A percentile compares a stretch with the other conserved stretches of the same genome.
These are phyloP conservation scores for Gymnarchus niloticus DNA, from an alignment of 2,113 vertebrate species.

Conservation along the genomic window DNA sequence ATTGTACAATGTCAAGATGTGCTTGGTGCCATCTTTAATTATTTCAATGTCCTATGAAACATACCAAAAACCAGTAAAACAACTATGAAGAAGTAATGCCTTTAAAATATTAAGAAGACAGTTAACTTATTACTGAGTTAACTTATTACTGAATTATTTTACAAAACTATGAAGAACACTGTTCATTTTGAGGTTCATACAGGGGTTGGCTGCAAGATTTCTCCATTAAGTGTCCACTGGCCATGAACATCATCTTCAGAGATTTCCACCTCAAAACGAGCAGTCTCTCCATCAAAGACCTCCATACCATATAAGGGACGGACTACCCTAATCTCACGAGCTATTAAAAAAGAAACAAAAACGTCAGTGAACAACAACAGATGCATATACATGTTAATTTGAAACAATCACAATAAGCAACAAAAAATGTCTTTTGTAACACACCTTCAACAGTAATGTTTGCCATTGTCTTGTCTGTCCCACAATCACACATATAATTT, in stretches of 20 bases:
- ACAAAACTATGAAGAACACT: neutral
- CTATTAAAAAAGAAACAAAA: conserved; percentile 48
- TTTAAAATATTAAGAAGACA: neutral
- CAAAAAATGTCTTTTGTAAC: conserved; percentile 12
- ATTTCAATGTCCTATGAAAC: conserved; percentile 83
- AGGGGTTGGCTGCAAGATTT: conserved; percentile 77
- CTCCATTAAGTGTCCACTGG: conserved; percentile 89
- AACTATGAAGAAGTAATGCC: neutral
- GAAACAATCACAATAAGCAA: neutral
- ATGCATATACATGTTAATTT: neutral
- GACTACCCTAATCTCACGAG: conserved; percentile 86
- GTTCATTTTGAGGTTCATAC: conserved; percentile 58
- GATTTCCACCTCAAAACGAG: conserved; percentile 92
- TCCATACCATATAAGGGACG: conserved; percentile 85
- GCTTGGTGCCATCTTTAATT: conserved; percentile 88
- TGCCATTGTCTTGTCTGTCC: conserved; percentile 87
- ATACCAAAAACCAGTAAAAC: conserved; percentile 25
- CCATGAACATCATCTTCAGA: conserved; percentile 89
- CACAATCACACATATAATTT: conserved; percentile 86
- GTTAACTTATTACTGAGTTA: neutral
- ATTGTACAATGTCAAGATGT: conserved; percentile 85
- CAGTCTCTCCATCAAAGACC: conserved; percentile 90
- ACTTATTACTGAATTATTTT: neutral
- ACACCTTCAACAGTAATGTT: conserved; percentile 77
- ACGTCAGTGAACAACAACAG: neutral